Percentiles rank a stretch among this genome's conserved stretches.
phyloP scores from a whole-genome alignment of 2,888 invertebrate species.

The Nyleta sp. region DNA sequence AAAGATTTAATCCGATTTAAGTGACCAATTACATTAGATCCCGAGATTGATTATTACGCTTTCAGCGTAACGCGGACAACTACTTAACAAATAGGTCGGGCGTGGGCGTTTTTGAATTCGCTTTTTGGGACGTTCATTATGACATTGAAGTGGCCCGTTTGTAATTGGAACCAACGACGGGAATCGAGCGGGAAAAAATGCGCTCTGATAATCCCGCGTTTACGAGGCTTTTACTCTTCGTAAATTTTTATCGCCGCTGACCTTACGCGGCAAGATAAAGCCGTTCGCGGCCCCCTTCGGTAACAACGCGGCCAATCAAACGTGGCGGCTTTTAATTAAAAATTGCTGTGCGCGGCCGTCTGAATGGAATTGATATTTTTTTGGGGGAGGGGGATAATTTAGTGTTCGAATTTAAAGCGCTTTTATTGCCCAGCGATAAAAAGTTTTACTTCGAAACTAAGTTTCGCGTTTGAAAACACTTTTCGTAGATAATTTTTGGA shows the following conservation, averaged over 20 bases:
- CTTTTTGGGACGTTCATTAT: slow-evolving; percentile 31
- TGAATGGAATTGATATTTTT: slow-evolving; percentile 8
- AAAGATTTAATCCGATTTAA: slow-evolving; percentile 22
- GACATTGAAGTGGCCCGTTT: slow-evolving; percentile 29
- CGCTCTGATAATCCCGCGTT: slow-evolving; percentile 8
- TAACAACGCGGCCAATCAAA: slow-evolving; percentile 18
- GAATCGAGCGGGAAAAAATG: slow-evolving; percentile 30
- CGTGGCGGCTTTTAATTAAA: slow-evolving; percentile 25
- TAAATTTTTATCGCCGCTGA: slow-evolving; percentile 21
- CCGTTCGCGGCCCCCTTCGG: neutral
- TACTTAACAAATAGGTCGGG: slow-evolving; percentile 14
- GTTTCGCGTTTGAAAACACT: too few relatives aligned
- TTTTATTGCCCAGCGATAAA: neutral
- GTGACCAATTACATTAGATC: slow-evolving; percentile 27
- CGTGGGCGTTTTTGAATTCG: neutral
- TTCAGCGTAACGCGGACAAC: neutral
- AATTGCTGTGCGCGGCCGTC: neutral
- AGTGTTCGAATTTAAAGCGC: neutral
- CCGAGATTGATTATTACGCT: slow-evolving; percentile 2
- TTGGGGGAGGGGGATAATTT: neutral
- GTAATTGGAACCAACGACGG: slow-evolving; percentile 21
- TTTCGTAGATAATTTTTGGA: too few relatives aligned
- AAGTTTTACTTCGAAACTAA: too few relatives aligned
- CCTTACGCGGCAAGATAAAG: slow-evolving; percentile 11
- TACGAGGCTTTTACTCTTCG: slow-evolving; percentile 21